Base-by-base conservation (phyloP, 2,888 invertebrate species). In the Ectemnius continuus region DNA sequence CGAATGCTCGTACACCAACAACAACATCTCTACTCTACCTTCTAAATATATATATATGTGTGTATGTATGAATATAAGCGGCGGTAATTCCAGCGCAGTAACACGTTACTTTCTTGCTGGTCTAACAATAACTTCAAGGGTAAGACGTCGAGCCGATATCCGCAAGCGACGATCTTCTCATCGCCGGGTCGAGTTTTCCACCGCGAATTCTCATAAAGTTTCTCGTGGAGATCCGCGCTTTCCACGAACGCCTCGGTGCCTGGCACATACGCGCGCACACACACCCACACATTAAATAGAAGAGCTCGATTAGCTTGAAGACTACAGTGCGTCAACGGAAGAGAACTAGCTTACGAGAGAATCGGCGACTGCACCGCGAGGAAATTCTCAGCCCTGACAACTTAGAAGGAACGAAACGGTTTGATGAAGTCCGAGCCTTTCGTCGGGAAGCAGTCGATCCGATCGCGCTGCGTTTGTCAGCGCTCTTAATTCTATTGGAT, bases 141-240 rank as follows among this genome's bases (percentile, higher is more conserved):
- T 28, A 23, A 23, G 2, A 23, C 58, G 45, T 5, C 18, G 56
- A 64, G 16, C 36, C 64, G 18, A 23, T 28, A 69, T 36, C 60
- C 18, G 26, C 28, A 46, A 63, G 45, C 28, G 18, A 58, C 60
- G 36, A n/a, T 52, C 23, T n/a, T 60, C 64, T 2, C 5, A 47
- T 47, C 56, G 4, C 26, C 69, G 16, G 18, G 63, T 76, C 75
- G 77, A 86, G 86, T 82, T 80, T 87, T 69, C 86, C 79, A 66
- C 84, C 79, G 85, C 88, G 84, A 84, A 88, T 88, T 83, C 86
- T 83, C 87, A 73, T 83, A 75, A 73, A 78, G 75, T 79, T 75
- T 82, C 79, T 82, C 82, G 66, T 83, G 69, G 11, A 83, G 58
- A 83, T 73, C 78, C 80, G 79, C 76, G 69, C 78, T 82, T 81